Conservation (phyloP, 2,797 vertebrate species). For the Pseudochromis fuscus region DNA sequence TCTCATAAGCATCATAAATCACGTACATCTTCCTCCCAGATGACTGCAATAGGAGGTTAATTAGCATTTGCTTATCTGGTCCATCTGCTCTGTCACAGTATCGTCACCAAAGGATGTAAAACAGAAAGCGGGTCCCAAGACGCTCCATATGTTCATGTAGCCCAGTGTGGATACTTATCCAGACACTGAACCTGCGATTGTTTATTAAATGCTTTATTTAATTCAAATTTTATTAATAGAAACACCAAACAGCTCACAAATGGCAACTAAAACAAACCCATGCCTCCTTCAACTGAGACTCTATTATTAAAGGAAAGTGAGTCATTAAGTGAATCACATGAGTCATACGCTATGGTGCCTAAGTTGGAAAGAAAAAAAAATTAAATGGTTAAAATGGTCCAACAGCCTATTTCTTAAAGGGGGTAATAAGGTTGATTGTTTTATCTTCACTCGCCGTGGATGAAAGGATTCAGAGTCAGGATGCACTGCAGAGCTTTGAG, state of each 20-base stretch:
- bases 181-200: conserved; percentile 3
- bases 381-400: conserved; percentile 8
- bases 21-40: conserved; percentile 14
- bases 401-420: background rate
- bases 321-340: conserved; percentile 21
- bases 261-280: background rate
- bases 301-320: conserved; percentile 25
- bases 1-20: conserved; percentile 33
- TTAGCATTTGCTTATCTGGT: conserved; percentile 38
- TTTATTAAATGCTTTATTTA: background rate
- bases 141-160: conserved; percentile 45
- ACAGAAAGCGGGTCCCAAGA: conserved; percentile 34
- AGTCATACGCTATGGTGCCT: conserved; percentile 5
- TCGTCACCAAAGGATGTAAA: conserved; percentile 39
- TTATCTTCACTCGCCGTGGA: background rate
- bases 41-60: conserved; percentile 35
- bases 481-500: background rate
- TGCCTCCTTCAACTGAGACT: background rate
- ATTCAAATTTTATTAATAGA: conserved; percentile 15
- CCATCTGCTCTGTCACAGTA: conserved; percentile 49
- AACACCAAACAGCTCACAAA: conserved; percentile 10
- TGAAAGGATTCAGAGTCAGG: background rate
- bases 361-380: conserved; percentile 2
- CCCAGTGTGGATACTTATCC: background rate
- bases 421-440: background rate